phyloP scores from a whole-genome alignment of 2,797 vertebrate genomes.

The Urocyon cinereoargenteus region DNA sequence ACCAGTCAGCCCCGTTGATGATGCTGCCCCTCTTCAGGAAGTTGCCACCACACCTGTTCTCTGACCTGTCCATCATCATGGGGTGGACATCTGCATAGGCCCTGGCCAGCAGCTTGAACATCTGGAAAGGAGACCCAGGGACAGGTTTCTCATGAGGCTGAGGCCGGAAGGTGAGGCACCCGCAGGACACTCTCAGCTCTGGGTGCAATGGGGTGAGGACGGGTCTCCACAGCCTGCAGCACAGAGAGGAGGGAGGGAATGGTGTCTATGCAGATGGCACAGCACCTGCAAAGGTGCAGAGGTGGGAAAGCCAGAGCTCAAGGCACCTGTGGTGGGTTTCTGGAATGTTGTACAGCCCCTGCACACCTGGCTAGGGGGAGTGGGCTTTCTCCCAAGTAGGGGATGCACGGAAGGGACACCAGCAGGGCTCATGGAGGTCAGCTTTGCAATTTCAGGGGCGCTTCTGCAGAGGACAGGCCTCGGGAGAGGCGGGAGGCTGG shows the following conservation, averaged over 20 bases:
- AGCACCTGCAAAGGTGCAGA: accelerated
- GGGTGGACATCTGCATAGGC: constrained; percentile 95
- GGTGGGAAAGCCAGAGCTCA: accelerated
- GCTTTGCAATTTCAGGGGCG: neutral
- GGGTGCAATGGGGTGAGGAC: too few species aligned
- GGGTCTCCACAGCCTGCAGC: accelerated
- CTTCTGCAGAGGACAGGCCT: neutral
- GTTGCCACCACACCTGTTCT: constrained; percentile 94
- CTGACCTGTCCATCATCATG: constrained; percentile 95
- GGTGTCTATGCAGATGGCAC: accelerated
- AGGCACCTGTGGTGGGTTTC: accelerated
- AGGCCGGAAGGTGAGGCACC: neutral
- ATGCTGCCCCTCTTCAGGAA: constrained; percentile 94
- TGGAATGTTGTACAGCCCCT: accelerated
- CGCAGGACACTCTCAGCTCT: accelerated
- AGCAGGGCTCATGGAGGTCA: accelerated
- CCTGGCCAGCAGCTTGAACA: constrained; percentile 95
- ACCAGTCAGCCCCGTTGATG: constrained; percentile 98
- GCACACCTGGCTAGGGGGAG: accelerated
- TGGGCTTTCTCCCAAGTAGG: neutral
- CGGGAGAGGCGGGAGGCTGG: accelerated
- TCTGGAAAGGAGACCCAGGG: constrained; percentile 84
- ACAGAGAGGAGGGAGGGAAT: accelerated
- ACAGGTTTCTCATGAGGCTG: neutral
- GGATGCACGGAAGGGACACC: accelerated